Evolutionary conservation across 2,113 vertebrate genomes (phyloP).

Genomic region (Plecotus auritus): DNA sequence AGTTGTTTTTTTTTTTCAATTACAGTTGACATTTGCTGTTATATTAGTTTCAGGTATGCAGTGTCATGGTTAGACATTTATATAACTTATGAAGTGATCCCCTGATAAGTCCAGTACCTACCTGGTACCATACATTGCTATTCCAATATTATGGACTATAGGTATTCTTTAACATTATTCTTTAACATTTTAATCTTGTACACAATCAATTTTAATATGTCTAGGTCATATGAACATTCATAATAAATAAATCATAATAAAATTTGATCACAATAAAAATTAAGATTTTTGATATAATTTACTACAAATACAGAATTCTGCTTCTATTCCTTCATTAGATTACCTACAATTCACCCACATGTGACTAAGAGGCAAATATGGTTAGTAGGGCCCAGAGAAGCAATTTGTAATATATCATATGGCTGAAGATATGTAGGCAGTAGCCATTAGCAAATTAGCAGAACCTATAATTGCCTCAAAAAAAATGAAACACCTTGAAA

Average conservation of each 20-base stretch:
- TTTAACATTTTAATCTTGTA: background rate
- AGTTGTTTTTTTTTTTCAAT: background rate
- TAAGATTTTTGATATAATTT: background rate
- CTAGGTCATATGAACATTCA: background rate
- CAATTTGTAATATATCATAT: background rate
- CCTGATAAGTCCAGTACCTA: background rate
- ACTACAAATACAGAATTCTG: background rate
- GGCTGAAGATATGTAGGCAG: background rate
- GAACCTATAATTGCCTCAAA: background rate
- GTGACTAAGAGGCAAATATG: background rate
- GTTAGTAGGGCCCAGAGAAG: background rate
- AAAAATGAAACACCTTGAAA: too few species aligned
- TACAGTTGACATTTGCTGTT: background rate
- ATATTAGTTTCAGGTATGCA: background rate
- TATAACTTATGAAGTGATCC: background rate
- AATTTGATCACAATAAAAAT: background rate
- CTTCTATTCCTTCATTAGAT: background rate
- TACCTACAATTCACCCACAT: background rate
- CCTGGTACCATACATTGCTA: background rate
- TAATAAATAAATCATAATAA: background rate
- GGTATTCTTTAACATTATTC: background rate
- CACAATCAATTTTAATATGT: background rate
- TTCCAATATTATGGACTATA: background rate
- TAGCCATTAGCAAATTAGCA: background rate
- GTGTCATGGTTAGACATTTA: background rate